Evolutionary conservation across 2,113 vertebrate genomes (phyloP).

Genomic region (Microtus richardsoni): DNA sequence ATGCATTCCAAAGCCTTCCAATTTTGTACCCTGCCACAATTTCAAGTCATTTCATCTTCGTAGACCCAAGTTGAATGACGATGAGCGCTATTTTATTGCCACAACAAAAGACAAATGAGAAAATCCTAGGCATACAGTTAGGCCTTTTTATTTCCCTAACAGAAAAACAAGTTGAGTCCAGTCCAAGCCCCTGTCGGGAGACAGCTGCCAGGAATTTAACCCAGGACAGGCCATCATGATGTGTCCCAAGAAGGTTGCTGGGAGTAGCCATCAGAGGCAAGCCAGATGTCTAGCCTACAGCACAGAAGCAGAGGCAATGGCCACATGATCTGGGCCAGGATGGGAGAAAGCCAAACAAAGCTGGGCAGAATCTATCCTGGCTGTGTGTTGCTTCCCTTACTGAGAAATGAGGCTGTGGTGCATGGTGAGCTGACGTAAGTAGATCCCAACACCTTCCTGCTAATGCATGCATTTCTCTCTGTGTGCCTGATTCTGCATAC

Average conservation of each 20-base stretch:
- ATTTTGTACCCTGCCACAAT: not conserved
- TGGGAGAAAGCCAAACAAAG: not conserved
- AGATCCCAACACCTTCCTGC: not conserved
- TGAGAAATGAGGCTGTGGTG: not conserved
- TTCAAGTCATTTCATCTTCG: not conserved
- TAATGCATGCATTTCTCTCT: not conserved
- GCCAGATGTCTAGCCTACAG: not conserved
- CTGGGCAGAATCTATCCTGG: not conserved
- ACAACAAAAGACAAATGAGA: slow-evolving; percentile 18
- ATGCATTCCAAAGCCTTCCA: not conserved
- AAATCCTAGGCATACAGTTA: not conserved
- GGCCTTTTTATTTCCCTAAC: not conserved
- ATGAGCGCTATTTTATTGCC: not conserved
- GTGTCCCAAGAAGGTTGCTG: not conserved
- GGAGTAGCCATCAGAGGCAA: not conserved
- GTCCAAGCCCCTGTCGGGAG: not conserved
- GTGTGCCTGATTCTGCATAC: not conserved
- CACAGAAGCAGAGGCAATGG: not conserved
- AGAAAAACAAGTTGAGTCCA: not conserved
- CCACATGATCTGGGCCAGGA: not conserved
- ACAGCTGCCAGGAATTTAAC: not conserved
- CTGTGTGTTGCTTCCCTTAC: not conserved
- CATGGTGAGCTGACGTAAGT: not conserved
- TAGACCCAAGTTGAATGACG: not conserved
- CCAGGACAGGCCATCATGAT: not conserved